phyloP scores from a whole-genome alignment of 2,113 vertebrate species.

The Crotalus viridis region DNA sequence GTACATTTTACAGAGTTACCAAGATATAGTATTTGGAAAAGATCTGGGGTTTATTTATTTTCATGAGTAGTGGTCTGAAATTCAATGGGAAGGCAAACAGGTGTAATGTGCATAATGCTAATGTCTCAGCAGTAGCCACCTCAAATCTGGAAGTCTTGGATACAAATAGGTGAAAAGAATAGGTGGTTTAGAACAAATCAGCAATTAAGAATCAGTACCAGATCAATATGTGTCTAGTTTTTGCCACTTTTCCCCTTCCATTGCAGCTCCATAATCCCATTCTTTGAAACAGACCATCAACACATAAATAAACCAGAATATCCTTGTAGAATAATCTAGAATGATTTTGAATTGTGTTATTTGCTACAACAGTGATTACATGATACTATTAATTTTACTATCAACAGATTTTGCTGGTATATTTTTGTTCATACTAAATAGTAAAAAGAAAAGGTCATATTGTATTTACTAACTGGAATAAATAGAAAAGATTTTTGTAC shows the following conservation, averaged over 20 bases:
- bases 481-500: not conserved
- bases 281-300: too few species aligned
- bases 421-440: not conserved
- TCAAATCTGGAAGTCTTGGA: not conserved
- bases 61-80: not conserved
- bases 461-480: not conserved
- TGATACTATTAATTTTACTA: not conserved
- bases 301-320: not conserved
- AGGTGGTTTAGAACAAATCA: not conserved
- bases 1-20: not conserved
- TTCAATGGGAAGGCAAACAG: not conserved
- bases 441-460: not conserved
- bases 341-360: not conserved
- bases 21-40: not conserved
- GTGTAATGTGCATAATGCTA: not conserved
- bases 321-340: not conserved
- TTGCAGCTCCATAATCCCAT: not conserved
- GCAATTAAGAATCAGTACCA: not conserved
- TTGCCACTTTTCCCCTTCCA: not conserved
- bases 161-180: not conserved
- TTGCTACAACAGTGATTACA: not conserved
- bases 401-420: not conserved
- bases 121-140: not conserved
- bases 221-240: not conserved
- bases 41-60: not conserved